Base-by-base conservation (phyloP, 2,113 vertebrate genomes). In the Neomonachus schauinslandi region DNA sequence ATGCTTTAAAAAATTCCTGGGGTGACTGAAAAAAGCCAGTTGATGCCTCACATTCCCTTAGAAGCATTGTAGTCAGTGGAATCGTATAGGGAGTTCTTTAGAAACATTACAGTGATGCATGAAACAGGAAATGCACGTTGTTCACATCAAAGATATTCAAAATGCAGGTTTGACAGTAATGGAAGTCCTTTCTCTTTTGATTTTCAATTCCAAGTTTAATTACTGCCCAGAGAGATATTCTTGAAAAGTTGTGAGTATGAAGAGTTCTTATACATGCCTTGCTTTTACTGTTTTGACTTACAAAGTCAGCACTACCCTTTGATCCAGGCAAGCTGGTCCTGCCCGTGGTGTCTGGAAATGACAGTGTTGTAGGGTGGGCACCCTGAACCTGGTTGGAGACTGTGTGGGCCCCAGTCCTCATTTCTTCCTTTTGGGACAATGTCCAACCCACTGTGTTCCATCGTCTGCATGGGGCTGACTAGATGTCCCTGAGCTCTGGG, bases 181-280 rank as follows among this genome's bases (percentile, higher is more conserved):
- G 13, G 79, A 59, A 89, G 65, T 21, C 0, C 13, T 81, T 71
- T 91, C 63, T 49, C n/a, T 93, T 81, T 42, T 95, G 92, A 82
- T 79, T n/a, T 84, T 86, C 46, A 53, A 85, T 89, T 95, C 67
- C 2, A 31, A 77, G 67, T 82, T 51, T 89, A 86, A 93, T 93
- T 84, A 88, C 49, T 94, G 59, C 69, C 46, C 28, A 49, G 65
- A 85, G 82, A 88, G 69, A 87, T n/a, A 76, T 42, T 91, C 46
- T 76, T 85, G 79, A 79, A 76, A 65, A 88, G 36, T 11, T 65
- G 74, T 21, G 55, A 72, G n/a, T 11, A 24, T 51, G 19, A 2
- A 49, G 33, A 76, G 31, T 33, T 63, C 90, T 94, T 67, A 79
- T 69, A 46, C 9, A 65, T 77, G 13, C 18, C 13, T 89, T 51